Base-by-base conservation (phyloP, 2,113 vertebrate species). In the Dunckerocampus dactyliophorus region DNA sequence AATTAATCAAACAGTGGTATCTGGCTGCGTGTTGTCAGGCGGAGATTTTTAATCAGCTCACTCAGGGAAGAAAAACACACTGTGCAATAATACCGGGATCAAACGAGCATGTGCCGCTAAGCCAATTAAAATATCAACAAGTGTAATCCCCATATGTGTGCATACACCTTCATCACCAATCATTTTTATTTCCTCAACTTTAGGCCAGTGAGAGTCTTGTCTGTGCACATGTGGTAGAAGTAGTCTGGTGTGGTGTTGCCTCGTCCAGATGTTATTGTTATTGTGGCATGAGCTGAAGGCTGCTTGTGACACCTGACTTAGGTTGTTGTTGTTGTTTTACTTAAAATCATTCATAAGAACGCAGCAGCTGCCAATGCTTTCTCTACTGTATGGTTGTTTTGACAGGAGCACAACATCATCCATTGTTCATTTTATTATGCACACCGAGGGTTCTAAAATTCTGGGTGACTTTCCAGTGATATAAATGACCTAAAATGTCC, bases 1-100 rank as follows among this genome's bases (percentile, higher is more conserved):
- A 81, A 80, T 85, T 76, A 82, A 85, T 87, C 75, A 88, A 76
- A 71, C 56, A 58, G 49, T 24, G 31, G 45, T 72, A 72, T 77
- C 72, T 31, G 56, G 46, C 62, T 28, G 64, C 0, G 39, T 81
- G 76, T 81, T 80, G 70, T 80, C 60, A 16, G 50, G 53, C 19
- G 62, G 65, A 65, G 55, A 50, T 70, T 81, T 81, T 76, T 76
- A 87, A 88, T 88, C 83, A 85, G 85, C 74, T 82, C 77, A 77
- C 47, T 80, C 65, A 68, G 59, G 63, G 72, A 83, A 77, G 64
- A 66, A 47, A 76, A 85, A 79, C 74, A 75, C 53, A 21, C 28
- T 20, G 62, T 54, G 65, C 47, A 62, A 71, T 80, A 72, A 83
- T 70, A 65, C 56, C 42, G 9, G 65, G 77, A 74, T 79, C 67